These are phyloP conservation scores for Mimas tiliae DNA, from an alignment of 2,888 invertebrate genomes.

Conservation along the genomic window DNA sequence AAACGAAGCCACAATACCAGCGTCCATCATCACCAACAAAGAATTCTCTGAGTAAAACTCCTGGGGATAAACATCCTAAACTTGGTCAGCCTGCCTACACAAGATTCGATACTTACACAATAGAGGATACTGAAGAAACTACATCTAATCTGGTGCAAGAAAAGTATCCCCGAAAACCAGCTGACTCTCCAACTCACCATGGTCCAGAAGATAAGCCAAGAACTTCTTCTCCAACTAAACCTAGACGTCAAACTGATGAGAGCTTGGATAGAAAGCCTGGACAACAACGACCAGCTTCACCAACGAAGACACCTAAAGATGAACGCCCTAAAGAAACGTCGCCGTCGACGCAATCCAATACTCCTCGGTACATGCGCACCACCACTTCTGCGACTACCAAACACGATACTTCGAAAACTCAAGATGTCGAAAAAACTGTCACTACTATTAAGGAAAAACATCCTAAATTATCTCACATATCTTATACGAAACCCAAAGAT, in stretches of 20 bases:
- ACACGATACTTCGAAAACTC: conserved; percentile 34
- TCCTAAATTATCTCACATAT: conserved; percentile 28
- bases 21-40: conserved; percentile 29
- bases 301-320: background rate
- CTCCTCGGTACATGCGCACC: conserved; percentile 37
- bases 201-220: conserved; percentile 9
- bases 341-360: conserved; percentile 34
- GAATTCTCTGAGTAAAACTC: background rate
- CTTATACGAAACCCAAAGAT: conserved; percentile 3
- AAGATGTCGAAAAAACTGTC: conserved; percentile 37
- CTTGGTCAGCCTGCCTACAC: background rate
- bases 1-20: conserved; percentile 30
- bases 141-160: background rate
- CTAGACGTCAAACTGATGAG: background rate
- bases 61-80: conserved; percentile 13
- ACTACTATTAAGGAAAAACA: conserved; percentile 33
- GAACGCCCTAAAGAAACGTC: conserved; percentile 35
- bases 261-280: background rate
- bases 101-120: background rate
- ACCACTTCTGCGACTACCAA: conserved; percentile 38
- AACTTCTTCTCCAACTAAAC: conserved; percentile 28
- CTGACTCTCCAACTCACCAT: conserved; percentile 27
- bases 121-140: conserved; percentile 14
- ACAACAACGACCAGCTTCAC: background rate
- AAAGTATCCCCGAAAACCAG: background rate